Evolutionary conservation across 2,113 vertebrate species (phyloP), one percentile per base, ranked within the genome.

Genomic region (Cacatua alba): DNA sequence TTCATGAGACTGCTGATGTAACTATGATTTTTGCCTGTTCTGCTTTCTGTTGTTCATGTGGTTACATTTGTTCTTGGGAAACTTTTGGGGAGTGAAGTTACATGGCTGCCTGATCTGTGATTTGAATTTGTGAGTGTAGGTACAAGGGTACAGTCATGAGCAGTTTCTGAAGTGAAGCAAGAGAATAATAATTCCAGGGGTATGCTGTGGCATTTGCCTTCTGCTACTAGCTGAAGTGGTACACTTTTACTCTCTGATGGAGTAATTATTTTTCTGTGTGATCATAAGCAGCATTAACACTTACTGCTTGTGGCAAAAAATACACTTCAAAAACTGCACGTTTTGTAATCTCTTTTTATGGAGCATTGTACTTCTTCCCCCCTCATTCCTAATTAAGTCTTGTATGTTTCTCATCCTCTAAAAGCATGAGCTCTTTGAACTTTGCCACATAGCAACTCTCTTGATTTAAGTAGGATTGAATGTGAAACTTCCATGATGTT

Each of bases 71-170:
- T 48, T 94, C 35, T 72, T 62, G 20, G 13, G 49, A 18, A 80
- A 2, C 57, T 49, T 82, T 11, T 28, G 29, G 35, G 14, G 75
- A 75, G 51, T 43, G 29, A 81, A 55, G 16, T 78, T 78, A 21
- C 1, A 0, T 51, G 68, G 17, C 37, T 70, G 11, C 49, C 37
- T 86, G 37, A 26, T 33, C 5, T 33, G 2, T 1, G 0, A 35
- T 92, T 46, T 49, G 24, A 41, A 39, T 84, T 44, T 71, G 16
- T 17, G 48, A 75, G 33, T 31, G 28, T 48, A 67, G 24, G 60
- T 91, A 28, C 16, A 68, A 39, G 77, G 53, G 15, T 92, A 10
- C 37, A 46, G 46, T 67, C 25, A 2, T 29, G 43, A 44, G 19
- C 6, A 10, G 17, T 31, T 90, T 12, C 0, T 23, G 44, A 83